Evolutionary conservation across 2,888 invertebrate genomes (phyloP), one percentile per base, ranked within the genome.

Genomic region (Pseudoips prasinana): DNA sequence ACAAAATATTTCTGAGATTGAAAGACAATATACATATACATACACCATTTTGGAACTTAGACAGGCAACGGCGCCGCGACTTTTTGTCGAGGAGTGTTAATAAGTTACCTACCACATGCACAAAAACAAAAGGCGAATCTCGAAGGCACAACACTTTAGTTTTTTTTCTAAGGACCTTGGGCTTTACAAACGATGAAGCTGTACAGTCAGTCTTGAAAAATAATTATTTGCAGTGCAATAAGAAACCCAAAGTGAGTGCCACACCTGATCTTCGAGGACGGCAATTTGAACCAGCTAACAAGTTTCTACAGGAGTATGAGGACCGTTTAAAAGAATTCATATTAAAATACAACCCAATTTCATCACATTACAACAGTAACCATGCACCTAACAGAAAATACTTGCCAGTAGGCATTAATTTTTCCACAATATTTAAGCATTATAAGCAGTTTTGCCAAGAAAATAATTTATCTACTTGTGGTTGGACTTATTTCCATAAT

Each of bases 351-450:
- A 34, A 32, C 28, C 34, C 39, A 18, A 28, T 34, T 20, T 25
- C 29, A 28, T 39, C 34, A 27, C 30, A 42, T 25, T 38, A 33
- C 29, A 41, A 41, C 14, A 32, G 26, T 31, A 28, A 38, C 10
- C 42, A 42, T 33, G 42, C 42, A 18, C 42, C 42, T 6, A 39
- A 42, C 17, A 20, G 37, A 33, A 29, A 31, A 29, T 43, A 43
- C 10, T 39, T 39, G 34, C 35, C 32, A 26, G 28, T 32, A 23
- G 39, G 39, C 11, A 28, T 34, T 8, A 26, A 33, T 29, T 34
- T 43, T 8, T 23, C 29, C 22, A 29, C 22, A 7, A 32, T 39
- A 29, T 43, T 10, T 34, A 34, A 34, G 18, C n/a, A 33, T 31
- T 38, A 25, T 29, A 43, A 39, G 10, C 30, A 31, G 33, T 28